Evolutionary conservation across 2,888 invertebrate species (phyloP).

Genomic region (Melipona bicolor): DNA sequence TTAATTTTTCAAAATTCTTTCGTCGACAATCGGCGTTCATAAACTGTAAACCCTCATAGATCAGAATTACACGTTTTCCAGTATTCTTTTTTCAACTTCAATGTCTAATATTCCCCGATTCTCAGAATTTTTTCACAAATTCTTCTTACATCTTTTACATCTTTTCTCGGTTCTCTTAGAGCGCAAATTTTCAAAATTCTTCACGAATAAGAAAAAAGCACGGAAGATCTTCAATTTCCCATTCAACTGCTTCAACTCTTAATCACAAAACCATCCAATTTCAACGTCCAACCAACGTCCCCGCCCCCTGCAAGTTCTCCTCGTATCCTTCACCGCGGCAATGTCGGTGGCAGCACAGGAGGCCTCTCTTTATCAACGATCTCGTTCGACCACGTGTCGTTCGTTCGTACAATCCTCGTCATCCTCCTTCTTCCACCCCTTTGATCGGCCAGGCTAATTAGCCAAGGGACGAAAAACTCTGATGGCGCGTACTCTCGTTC

Average conservation of each 20-base stretch:
- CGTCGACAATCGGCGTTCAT: neutral
- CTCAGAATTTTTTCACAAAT: neutral
- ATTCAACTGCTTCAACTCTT: neutral
- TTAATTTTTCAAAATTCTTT: no score
- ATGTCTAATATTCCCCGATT: neutral
- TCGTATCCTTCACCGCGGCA: neutral
- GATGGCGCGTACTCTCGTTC: no score
- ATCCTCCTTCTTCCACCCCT: no score
- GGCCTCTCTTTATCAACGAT: constrained; percentile 8
- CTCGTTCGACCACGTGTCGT: constrained; percentile 24
- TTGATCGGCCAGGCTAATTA: constrained; percentile 42
- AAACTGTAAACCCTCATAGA: neutral
- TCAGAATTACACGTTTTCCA: neutral
- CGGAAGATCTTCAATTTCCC: neutral
- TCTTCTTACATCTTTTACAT: neutral
- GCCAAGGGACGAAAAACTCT: constrained; percentile 32
- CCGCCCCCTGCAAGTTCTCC: neutral
- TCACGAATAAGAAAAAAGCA: neutral
- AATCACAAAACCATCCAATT: neutral
- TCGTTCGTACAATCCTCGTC: neutral
- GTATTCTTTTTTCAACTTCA: neutral
- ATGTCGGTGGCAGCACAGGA: neutral
- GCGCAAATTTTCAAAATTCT: no score
- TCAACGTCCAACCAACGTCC: neutral
- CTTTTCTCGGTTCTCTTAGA: no score